Percentiles rank a stretch among this genome's conserved stretches.
Conservation (phyloP, 2,888 invertebrate genomes). For the Trachelus tabidus region DNA sequence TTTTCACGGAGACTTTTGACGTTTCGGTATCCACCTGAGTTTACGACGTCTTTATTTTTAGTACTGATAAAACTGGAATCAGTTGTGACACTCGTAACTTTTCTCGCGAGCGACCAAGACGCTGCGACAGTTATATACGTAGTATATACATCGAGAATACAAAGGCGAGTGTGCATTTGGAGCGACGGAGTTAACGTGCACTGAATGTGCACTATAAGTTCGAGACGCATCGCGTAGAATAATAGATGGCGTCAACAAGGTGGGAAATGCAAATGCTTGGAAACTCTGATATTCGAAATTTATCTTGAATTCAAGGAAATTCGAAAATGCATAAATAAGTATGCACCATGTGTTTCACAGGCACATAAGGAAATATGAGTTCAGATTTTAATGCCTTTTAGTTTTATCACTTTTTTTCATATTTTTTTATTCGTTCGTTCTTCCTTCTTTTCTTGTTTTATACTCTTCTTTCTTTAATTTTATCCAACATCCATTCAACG, state of each 20-base stretch:
- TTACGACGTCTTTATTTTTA: background rate
- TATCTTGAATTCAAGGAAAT: background rate
- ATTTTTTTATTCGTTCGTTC: background rate
- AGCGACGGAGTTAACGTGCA: background rate
- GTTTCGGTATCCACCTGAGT: background rate
- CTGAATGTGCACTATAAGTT: background rate
- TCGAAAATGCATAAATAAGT: background rate
- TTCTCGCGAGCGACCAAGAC: background rate
- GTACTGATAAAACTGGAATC: background rate
- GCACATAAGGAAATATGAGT: background rate
- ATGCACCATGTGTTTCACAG: background rate
- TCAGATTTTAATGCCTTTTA: background rate
- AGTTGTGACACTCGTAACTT: background rate
- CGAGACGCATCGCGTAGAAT: background rate
- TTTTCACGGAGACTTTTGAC: background rate
- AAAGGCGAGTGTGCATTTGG: background rate
- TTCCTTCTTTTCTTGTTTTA: too few species aligned
- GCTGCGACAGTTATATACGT: background rate
- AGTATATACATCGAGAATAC: background rate
- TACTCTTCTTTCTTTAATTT: background rate
- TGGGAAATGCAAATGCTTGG: background rate
- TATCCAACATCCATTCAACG: background rate
- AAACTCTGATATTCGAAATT: background rate
- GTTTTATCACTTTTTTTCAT: background rate
- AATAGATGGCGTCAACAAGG: background rate